phyloP scores from a whole-genome alignment of 1,140 invertebrate species.

The Triops cancriformis region DNA sequence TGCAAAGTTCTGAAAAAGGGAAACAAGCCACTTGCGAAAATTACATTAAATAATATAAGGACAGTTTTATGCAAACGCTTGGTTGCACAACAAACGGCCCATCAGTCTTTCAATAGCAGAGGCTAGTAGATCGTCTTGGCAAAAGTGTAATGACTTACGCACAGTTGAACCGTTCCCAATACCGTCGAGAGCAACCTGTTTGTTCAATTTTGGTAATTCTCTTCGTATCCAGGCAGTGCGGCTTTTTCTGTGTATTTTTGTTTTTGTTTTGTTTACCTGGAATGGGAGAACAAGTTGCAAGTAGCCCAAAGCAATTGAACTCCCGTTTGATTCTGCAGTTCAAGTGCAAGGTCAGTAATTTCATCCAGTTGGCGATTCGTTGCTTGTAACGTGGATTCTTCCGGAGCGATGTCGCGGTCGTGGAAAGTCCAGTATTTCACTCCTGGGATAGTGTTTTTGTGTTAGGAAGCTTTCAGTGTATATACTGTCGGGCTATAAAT shows the following conservation, averaged over 20 bases:
- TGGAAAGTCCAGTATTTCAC: slow-evolving; percentile 56
- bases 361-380: slow-evolving; percentile 49
- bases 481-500: not conserved
- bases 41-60: too few relatives aligned
- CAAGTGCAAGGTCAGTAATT: slow-evolving; percentile 46
- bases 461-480: not conserved
- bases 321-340: slow-evolving; percentile 48
- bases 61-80: too few relatives aligned
- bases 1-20: too few relatives aligned
- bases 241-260: not conserved
- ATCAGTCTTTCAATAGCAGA: too few relatives aligned
- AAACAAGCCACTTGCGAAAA: too few relatives aligned
- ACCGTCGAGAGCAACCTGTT: too few relatives aligned
- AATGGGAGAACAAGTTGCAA: slow-evolving; percentile 50
- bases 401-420: slow-evolving; percentile 48
- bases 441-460: slow-evolving; percentile 35
- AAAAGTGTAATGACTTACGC: too few relatives aligned
- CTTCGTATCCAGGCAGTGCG: not conserved
- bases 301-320: slow-evolving; percentile 55
- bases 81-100: too few relatives aligned
- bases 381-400: slow-evolving; percentile 45
- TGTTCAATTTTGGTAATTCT: too few relatives aligned
- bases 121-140: too few relatives aligned
- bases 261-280: slow-evolving; percentile 40
- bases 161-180: too few relatives aligned